These are phyloP conservation scores for Eubasilissa regina DNA, from an alignment of 1,140 invertebrate genomes.

Conservation along the genomic window DNA sequence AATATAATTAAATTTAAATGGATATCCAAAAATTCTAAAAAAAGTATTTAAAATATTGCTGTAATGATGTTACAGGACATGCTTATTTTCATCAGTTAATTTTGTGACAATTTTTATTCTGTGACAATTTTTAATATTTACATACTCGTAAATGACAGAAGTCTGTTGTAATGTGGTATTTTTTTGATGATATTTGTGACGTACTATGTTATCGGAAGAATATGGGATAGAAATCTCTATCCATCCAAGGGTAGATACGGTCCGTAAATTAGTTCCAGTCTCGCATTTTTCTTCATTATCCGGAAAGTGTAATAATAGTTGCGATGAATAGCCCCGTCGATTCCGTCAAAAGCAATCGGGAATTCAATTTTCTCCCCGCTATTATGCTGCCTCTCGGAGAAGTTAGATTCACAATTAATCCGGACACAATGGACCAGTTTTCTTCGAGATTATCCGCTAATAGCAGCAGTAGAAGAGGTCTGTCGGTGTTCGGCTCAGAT, in stretches of 20 bases:
- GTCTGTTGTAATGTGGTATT: too few relatives aligned
- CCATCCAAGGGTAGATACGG: neutral
- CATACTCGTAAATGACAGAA: too few relatives aligned
- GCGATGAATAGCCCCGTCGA: slow-evolving; percentile 38
- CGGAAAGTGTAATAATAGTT: slow-evolving; percentile 47
- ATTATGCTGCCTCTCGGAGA: slow-evolving; percentile 42
- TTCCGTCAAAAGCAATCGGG: slow-evolving; percentile 58
- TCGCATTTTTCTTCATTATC: slow-evolving; percentile 36
- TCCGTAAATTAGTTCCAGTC: slow-evolving; percentile 40
- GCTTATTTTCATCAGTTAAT: too few relatives aligned
- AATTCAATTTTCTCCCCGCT: slow-evolving; percentile 56
- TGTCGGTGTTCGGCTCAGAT: slow-evolving; percentile 48
- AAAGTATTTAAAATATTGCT: too few relatives aligned
- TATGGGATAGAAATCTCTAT: neutral
- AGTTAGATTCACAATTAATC: slow-evolving; percentile 53
- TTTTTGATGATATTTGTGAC: too few relatives aligned
- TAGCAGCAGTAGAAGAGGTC: slow-evolving; percentile 38
- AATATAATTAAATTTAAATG: too few relatives aligned
- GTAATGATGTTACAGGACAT: too few relatives aligned
- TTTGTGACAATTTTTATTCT: too few relatives aligned
- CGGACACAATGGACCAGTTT: slow-evolving; percentile 55
- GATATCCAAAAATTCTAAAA: too few relatives aligned
- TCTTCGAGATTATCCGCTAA: slow-evolving; percentile 54
- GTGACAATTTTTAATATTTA: too few relatives aligned
- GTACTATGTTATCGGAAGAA: too few relatives aligned